phyloP scores from a whole-genome alignment of 1,140 invertebrate genomes.

The Aleiodes sp. region DNA sequence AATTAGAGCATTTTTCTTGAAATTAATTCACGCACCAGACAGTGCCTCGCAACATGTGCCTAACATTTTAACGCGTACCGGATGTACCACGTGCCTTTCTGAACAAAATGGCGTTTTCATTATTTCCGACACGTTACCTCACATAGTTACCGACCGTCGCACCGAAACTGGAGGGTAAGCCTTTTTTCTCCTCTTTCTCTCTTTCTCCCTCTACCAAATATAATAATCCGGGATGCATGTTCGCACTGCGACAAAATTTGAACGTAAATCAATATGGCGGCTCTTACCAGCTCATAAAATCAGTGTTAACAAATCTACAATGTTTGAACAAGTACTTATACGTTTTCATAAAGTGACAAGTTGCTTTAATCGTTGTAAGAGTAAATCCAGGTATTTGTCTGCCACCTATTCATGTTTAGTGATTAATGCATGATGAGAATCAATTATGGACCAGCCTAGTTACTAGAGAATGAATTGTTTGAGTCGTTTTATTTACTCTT shows the following conservation, averaged over 20 bases:
- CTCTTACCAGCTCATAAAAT: not conserved
- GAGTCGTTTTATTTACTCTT: not conserved
- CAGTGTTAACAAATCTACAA: not conserved
- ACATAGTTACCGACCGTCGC: not conserved
- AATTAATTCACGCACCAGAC: not conserved
- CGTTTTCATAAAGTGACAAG: not conserved
- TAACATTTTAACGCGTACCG: not conserved
- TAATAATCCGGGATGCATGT: not conserved
- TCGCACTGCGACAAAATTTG: constrained; percentile 9
- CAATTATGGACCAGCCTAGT: not conserved
- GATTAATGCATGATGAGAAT: not conserved
- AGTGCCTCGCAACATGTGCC: not conserved
- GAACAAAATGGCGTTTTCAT: not conserved
- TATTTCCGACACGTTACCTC: not conserved
- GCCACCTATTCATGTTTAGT: not conserved
- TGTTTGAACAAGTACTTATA: not conserved
- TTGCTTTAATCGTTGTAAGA: not conserved
- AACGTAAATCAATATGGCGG: constrained; percentile 6
- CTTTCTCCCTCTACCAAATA: too few relatives aligned
- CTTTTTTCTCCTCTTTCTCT: too few relatives aligned
- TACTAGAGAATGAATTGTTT: not conserved
- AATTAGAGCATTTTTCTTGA: not conserved
- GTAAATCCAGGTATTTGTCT: not conserved
- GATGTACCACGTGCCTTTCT: constrained; percentile 2
- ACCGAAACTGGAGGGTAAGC: not conserved